phyloP scores from a whole-genome alignment of 1,140 invertebrate genomes.

The Luehdorfia chinensis region DNA sequence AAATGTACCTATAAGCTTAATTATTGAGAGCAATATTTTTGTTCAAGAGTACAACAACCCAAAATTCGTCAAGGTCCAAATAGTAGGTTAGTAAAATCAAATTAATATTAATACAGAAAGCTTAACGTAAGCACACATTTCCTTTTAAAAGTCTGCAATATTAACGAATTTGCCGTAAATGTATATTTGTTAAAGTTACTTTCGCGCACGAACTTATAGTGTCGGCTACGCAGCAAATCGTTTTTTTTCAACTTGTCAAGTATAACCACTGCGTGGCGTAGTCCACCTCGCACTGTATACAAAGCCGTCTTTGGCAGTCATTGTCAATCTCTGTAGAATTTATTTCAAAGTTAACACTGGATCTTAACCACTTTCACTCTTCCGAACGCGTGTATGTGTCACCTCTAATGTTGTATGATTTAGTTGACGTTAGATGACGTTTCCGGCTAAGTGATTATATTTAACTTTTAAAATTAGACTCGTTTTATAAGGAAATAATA shows the following conservation, averaged over 20 bases:
- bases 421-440: conserved; percentile 20
- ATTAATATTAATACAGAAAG: conserved; percentile 2
- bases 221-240: conserved; percentile 27
- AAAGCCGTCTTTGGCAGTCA: conserved; percentile 23
- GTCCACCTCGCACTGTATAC: conserved; percentile 19
- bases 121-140: conserved; percentile 3
- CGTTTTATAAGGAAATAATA: no score
- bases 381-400: conserved; percentile 16
- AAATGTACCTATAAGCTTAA: neutral
- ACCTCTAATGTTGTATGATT: conserved; percentile 1
- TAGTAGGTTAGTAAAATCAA: conserved; percentile 1
- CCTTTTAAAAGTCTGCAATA: conserved; percentile 8
- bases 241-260: conserved; percentile 56
- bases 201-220: conserved; percentile 23
- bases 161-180: conserved; percentile 16
- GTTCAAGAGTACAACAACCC: conserved; percentile 11
- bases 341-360: conserved; percentile 4
- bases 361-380: conserved; percentile 16
- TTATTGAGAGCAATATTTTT: conserved; percentile 6
- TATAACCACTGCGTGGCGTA: conserved; percentile 39
- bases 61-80: conserved; percentile 6
- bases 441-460: neutral
- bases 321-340: conserved; percentile 19
- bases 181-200: conserved; percentile 21
- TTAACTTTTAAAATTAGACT: no score